Evolutionary conservation across 2,113 vertebrate species (phyloP), one percentile per base, ranked within the genome.

Genomic region (Eurypyga helias): DNA sequence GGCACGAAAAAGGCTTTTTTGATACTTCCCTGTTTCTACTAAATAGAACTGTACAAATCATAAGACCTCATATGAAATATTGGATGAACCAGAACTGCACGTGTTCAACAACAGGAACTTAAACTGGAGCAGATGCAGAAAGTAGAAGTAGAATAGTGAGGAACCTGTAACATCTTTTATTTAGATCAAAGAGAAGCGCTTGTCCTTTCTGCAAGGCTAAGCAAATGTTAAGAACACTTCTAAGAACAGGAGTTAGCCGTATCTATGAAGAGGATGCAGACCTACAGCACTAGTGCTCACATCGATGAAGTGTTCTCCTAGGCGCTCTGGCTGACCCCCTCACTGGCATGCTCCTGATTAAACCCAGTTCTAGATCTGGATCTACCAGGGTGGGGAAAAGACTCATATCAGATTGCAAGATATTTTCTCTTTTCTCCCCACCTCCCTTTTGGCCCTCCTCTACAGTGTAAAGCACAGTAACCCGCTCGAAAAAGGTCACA

Each of bases 361-460:
- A 90, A 69, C 46, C 54, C 67, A 26, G 10, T 48, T 91, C 49
- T 65, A 83, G 10, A 81, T 55, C 33, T 57, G 54, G 10, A 90
- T 11, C 24, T 89, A 75, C 11, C 5, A 36, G 4, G 0, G 19
- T 36, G 15, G 19, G 28, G 7, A 43, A 21, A 21, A n/a, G 17
- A 38, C 26, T 49, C 52, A 20, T 13, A 54, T 4, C 33, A 58
- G 20, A 55, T 54, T 75, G 43, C 61, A 87, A 43, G 31, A n/a
- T 17, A 81, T 1, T 65, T 21, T 9, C 6, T 83, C 24, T 73
- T 33, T 82, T 69, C 66, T 81, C 31, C 34, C 34, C 41, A 69
- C 13, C 5, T 2, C 10, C 1, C 1, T 62, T 76, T 67, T 2
- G 0, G 17, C 7, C 7, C 14, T 45, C 14, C 14, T 54, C 61